phyloP scores from a whole-genome alignment of 2,888 invertebrate genomes.

The Punctoribates punctum region DNA sequence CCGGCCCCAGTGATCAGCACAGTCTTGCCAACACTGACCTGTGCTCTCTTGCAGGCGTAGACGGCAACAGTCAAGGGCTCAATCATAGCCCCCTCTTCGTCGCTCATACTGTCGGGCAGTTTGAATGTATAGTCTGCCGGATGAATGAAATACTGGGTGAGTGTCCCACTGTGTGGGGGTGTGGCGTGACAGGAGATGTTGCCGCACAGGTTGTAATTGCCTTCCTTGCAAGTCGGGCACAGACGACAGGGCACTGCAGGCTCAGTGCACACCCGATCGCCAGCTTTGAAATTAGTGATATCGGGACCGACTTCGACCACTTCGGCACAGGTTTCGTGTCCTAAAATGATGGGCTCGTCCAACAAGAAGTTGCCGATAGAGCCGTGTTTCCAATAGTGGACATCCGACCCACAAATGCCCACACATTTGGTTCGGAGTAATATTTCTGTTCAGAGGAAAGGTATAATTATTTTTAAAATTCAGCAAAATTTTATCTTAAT shows the following conservation, averaged over 20 bases:
- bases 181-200: slow-evolving; percentile 56
- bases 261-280: slow-evolving; percentile 90
- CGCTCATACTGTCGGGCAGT: slow-evolving; percentile 78
- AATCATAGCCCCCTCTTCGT: slow-evolving; percentile 89
- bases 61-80: slow-evolving; percentile 92
- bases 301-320: slow-evolving; percentile 65
- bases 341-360: slow-evolving; percentile 84
- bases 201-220: slow-evolving; percentile 82
- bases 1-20: slow-evolving; percentile 60
- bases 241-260: slow-evolving; percentile 83
- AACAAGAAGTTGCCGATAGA: slow-evolving; percentile 81
- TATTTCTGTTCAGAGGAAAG: slow-evolving; percentile 42
- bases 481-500: neutral
- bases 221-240: slow-evolving; percentile 79
- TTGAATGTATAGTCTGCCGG: slow-evolving; percentile 58
- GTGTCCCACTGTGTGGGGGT: slow-evolving; percentile 58
- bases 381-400: slow-evolving; percentile 83
- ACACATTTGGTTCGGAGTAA: slow-evolving; percentile 56
- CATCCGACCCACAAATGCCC: slow-evolving; percentile 93
- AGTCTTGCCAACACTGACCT: slow-evolving; percentile 59
- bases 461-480: neutral
- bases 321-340: slow-evolving; percentile 74
- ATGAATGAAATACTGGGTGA: slow-evolving; percentile 56
- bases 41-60: slow-evolving; percentile 82
- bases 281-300: slow-evolving; percentile 56